These are phyloP conservation scores for Mastacembelus armatus DNA, from an alignment of 2,797 vertebrate genomes.

Conservation along the genomic window DNA sequence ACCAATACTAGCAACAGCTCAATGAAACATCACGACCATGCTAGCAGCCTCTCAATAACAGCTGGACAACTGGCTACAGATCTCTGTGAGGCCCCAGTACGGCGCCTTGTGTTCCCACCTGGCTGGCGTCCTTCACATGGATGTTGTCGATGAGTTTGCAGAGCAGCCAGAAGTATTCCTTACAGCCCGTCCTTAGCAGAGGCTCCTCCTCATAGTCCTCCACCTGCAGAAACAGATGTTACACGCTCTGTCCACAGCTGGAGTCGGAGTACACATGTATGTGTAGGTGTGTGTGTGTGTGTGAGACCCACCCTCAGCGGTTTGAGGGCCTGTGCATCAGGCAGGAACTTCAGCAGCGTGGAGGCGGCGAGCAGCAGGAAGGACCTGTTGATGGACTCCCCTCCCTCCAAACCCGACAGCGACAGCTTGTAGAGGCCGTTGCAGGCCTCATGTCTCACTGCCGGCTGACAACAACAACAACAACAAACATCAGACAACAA, in stretches of 20 bases:
- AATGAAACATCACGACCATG: conserved; percentile 7
- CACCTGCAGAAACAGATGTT: conserved; percentile 79
- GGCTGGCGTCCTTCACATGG: conserved; percentile 97
- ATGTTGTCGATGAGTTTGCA: conserved; percentile 99
- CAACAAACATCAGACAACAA: neutral
- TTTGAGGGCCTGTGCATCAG: conserved; percentile 96
- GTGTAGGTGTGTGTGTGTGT: conserved; percentile 7
- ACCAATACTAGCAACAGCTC: conserved; percentile 64
- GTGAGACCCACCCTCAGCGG: conserved; percentile 87
- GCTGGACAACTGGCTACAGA: too few relatives aligned
- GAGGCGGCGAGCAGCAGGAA: conserved; percentile 96
- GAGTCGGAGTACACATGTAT: too few relatives aligned
- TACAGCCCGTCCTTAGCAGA: conserved; percentile 93
- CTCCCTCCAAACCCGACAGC: conserved; percentile 94
- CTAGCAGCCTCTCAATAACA: neutral
- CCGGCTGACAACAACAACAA: conserved; percentile 82
- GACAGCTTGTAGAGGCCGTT: conserved; percentile 98
- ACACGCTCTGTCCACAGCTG: too few relatives aligned
- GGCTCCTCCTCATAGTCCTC: conserved; percentile 98
- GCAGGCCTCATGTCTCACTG: conserved; percentile 96
- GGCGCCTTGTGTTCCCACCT: conserved; percentile 89
- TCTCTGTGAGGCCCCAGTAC: too few relatives aligned
- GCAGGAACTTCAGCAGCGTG: conserved; percentile 97
- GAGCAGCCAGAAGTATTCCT: conserved; percentile 99
- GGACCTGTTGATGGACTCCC: conserved; percentile 96